Conservation (phyloP, 2,888 invertebrate species). For the Fragum sueziense region DNA sequence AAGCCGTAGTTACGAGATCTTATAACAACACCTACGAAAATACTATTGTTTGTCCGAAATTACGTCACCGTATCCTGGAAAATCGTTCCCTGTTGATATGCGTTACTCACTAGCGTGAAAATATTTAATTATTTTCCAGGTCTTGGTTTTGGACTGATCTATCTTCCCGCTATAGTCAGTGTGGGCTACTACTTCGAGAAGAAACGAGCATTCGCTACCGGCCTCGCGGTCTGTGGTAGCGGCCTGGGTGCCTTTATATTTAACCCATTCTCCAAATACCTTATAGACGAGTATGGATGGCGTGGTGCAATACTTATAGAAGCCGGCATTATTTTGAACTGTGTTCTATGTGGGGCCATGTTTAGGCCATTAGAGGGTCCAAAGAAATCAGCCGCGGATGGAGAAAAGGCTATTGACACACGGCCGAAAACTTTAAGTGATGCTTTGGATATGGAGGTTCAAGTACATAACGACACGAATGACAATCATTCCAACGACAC, state of each 20-base stretch:
- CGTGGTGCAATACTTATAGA: constrained; percentile 92
- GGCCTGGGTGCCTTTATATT: constrained; percentile 97
- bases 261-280: constrained; percentile 85
- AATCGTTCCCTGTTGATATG: no score
- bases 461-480: constrained; percentile 2
- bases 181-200: constrained; percentile 99
- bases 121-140: constrained; percentile 83
- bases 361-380: constrained; percentile 90
- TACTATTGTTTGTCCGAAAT: no score
- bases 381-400: constrained; percentile 67
- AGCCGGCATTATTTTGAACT: constrained; percentile 92
- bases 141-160: constrained; percentile 97
- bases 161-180: constrained; percentile 98
- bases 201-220: constrained; percentile 96
- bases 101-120: constrained; percentile 73
- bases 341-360: constrained; percentile 94
- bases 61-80: no score
- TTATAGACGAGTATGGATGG: constrained; percentile 91
- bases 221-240: constrained; percentile 97
- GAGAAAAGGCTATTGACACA: constrained; percentile 85
- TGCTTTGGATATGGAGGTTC: constrained; percentile 40
- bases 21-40: no score
- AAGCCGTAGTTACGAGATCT: no score
- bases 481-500: no score
- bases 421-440: constrained; percentile 19